Evolutionary conservation across 2,888 invertebrate species (phyloP).

Genomic region (Campopleginae sp.): DNA sequence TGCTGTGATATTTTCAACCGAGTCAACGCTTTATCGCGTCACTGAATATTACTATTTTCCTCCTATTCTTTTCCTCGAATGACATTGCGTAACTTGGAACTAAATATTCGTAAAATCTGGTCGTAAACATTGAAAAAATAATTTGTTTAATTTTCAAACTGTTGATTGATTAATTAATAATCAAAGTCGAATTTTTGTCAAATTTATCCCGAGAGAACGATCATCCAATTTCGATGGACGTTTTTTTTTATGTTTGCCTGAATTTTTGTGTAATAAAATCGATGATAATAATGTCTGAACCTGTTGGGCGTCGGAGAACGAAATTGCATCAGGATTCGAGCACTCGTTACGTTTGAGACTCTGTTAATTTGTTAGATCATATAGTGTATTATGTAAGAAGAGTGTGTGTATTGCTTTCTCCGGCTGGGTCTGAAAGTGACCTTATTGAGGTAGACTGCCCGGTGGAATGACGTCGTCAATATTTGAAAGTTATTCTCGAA

Average conservation of each 20-base stretch:
- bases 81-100: background rate
- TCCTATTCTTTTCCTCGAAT: background rate
- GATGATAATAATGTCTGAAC: background rate
- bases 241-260: too few species aligned
- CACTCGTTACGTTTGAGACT: constrained; percentile 63
- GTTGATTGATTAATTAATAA: background rate
- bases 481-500: constrained; percentile 54
- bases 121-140: background rate
- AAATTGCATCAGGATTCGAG: constrained; percentile 63
- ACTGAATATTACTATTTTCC: background rate
- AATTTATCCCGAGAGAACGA: background rate
- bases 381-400: constrained; percentile 73
- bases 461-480: constrained; percentile 45
- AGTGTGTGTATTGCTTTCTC: constrained; percentile 75
- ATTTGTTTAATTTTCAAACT: background rate
- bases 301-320: constrained; percentile 35
- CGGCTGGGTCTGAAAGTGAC: constrained; percentile 69
- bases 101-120: background rate
- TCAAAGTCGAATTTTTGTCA: background rate
- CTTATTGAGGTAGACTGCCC: constrained; percentile 66
- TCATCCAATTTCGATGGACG: background rate
- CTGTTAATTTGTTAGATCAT: constrained; percentile 81
- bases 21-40: constrained; percentile 31
- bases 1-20: constrained; percentile 34
- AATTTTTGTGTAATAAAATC: background rate